phyloP scores from a whole-genome alignment of 2,113 vertebrate genomes.

The Ciconia stormi region DNA sequence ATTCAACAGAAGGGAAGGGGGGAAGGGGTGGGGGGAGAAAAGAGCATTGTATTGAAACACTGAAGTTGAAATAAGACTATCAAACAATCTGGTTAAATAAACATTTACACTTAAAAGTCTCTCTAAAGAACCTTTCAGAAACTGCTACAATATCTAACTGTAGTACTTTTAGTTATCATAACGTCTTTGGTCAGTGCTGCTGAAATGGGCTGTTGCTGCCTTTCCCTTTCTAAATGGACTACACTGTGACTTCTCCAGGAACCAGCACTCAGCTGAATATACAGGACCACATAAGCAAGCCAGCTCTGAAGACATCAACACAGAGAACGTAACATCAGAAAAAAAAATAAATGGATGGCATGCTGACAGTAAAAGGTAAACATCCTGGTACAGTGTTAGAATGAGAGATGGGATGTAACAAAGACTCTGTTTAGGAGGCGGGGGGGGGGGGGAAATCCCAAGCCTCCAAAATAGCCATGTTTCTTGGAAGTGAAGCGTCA shows the following conservation, averaged over 20 bases:
- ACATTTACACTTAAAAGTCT: background rate
- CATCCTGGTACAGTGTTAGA: background rate
- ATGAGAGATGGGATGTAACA: background rate
- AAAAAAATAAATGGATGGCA: background rate
- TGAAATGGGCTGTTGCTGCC: background rate
- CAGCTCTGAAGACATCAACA: background rate
- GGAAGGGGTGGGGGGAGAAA: background rate
- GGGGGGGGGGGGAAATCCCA: background rate
- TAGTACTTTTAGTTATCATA: background rate
- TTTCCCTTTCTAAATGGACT: background rate
- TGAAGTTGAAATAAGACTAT: background rate
- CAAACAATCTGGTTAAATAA: slow-evolving; percentile 6
- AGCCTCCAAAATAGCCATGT: background rate
- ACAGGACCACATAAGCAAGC: background rate
- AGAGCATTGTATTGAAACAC: background rate
- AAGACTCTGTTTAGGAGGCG: background rate
- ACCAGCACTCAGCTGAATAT: background rate
- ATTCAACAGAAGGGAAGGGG: background rate
- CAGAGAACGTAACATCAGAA: fast-evolving
- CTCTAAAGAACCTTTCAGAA: slow-evolving; percentile 7
- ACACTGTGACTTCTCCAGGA: background rate
- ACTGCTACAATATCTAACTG: background rate
- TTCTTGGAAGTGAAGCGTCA: background rate
- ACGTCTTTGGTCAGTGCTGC: background rate
- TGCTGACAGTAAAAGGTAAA: background rate